phyloP scores from a whole-genome alignment of 2,888 invertebrate genomes.

The Resseliella maxima region DNA sequence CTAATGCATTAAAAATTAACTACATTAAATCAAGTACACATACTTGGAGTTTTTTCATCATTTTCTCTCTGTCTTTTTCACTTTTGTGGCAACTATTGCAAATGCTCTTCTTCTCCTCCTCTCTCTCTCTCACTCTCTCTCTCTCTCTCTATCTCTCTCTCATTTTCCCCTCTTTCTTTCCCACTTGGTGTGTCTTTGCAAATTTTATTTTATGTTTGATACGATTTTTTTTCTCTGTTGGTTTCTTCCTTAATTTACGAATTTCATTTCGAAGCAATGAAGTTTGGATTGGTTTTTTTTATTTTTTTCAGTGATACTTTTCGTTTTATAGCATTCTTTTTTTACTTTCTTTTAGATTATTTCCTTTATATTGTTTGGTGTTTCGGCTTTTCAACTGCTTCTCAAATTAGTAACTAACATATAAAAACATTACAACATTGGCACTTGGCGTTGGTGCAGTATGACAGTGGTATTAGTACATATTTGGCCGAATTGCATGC shows the following conservation, averaged over 20 bases:
- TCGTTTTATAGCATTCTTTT: neutral
- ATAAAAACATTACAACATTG: constrained; percentile 38
- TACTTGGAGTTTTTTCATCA: neutral
- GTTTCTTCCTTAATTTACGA: constrained; percentile 15
- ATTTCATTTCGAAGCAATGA: neutral
- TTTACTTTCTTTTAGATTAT: neutral
- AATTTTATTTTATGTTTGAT: neutral
- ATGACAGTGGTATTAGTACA: neutral
- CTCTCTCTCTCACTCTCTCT: neutral
- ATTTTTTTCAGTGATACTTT: neutral
- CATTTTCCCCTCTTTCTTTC: neutral
- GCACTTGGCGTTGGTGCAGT: constrained; percentile 51
- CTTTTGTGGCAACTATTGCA: too few species aligned
- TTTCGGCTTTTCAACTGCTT: constrained; percentile 4
- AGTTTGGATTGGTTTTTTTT: neutral
- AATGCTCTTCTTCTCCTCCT: neutral
- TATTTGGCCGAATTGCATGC: constrained; percentile 16
- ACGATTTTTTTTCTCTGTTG: neutral
- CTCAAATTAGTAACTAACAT: constrained; percentile 5
- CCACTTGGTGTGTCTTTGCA: neutral
- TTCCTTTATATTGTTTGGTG: constrained; percentile 8
- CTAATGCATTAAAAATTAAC: constrained; percentile 51
- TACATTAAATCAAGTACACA: constrained; percentile 48
- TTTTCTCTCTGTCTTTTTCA: too few species aligned
- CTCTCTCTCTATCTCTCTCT: neutral